Evolutionary conservation across 1,140 invertebrate genomes (phyloP).

Genomic region (Gryon sp.): DNA sequence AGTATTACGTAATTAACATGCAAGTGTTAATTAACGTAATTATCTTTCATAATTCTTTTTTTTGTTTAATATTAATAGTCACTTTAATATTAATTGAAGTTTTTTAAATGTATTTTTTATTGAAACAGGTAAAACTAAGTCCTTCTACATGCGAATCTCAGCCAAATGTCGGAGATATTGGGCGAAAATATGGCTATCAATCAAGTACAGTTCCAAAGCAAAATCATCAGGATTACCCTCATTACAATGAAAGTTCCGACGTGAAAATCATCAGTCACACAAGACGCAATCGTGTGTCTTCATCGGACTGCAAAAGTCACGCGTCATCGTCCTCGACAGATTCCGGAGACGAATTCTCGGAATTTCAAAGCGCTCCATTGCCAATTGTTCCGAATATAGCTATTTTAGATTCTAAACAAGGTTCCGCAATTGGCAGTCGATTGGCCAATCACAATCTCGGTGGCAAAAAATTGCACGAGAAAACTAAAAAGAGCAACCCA

Average conservation of each 20-base stretch:
- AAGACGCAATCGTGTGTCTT: slow-evolving; percentile 7
- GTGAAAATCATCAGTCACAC: slow-evolving; percentile 35
- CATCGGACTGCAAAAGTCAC: slow-evolving; percentile 28
- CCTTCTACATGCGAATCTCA: slow-evolving; percentile 12
- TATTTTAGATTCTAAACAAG: slow-evolving; percentile 73
- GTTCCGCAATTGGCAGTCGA: slow-evolving; percentile 79
- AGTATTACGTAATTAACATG: too few species aligned
- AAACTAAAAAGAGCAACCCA: slow-evolving; percentile 67
- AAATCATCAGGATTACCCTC: slow-evolving; percentile 8
- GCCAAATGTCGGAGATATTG: not conserved
- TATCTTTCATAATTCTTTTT: too few species aligned
- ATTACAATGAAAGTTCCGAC: slow-evolving; percentile 31
- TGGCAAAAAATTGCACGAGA: slow-evolving; percentile 72
- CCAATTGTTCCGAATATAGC: slow-evolving; percentile 62
- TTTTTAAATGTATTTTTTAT: not conserved
- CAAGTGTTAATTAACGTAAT: too few species aligned
- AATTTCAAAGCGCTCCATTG: slow-evolving; percentile 81
- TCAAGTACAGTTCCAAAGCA: not conserved
- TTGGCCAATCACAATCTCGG: slow-evolving; percentile 80
- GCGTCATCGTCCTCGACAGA: slow-evolving; percentile 56
- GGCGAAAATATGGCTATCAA: slow-evolving; percentile 13
- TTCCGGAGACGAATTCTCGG: slow-evolving; percentile 81
- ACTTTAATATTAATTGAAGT: too few species aligned
- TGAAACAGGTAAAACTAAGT: slow-evolving; percentile 19
- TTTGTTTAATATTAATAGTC: too few species aligned